phyloP scores from a whole-genome alignment of 2,888 invertebrate species.

The Allacma fusca region DNA sequence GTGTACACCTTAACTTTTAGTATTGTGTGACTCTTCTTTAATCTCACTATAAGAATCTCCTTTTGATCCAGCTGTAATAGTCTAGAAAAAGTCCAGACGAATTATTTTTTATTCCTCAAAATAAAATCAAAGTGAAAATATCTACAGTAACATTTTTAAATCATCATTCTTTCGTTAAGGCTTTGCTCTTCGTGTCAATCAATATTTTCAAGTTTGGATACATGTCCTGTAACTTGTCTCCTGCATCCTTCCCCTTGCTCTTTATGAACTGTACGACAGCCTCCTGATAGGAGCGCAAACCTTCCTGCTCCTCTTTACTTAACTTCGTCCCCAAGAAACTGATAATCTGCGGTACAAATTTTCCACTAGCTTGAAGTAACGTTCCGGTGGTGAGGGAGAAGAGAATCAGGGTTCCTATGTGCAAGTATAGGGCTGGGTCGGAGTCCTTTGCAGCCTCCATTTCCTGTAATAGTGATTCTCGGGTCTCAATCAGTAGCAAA shows the following conservation, averaged over 20 bases:
- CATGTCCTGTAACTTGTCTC: conserved; percentile 25
- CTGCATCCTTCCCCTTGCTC: conserved; percentile 38
- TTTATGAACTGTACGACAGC: conserved; percentile 54
- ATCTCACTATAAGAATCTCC: too few species aligned
- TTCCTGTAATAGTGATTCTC: conserved; percentile 82
- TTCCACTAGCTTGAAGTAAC: conserved; percentile 91
- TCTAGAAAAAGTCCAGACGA: too few species aligned
- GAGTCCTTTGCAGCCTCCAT: conserved; percentile 70
- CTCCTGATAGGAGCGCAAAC: conserved; percentile 69
- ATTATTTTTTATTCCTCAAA: too few species aligned
- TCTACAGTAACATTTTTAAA: too few species aligned
- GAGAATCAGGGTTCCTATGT: conserved; percentile 78
- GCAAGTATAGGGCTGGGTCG: conserved; percentile 81
- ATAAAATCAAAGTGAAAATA: too few species aligned
- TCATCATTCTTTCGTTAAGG: too few species aligned
- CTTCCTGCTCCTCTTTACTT: conserved; percentile 71
- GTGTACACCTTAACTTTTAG: too few species aligned
- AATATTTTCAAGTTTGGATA: conserved; percentile 27
- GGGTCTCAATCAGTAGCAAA: conserved; percentile 62
- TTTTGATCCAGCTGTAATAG: too few species aligned
- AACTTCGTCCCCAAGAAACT: conserved; percentile 76
- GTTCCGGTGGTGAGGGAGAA: conserved; percentile 82
- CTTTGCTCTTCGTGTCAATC: too few species aligned
- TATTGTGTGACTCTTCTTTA: too few species aligned
- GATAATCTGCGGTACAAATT: conserved; percentile 85